A percentile compares a stretch with the other conserved stretches of the same genome.
These are phyloP conservation scores for Chromoteleia sp. DNA, from an alignment of 2,888 invertebrate species.

Conservation along the genomic window DNA sequence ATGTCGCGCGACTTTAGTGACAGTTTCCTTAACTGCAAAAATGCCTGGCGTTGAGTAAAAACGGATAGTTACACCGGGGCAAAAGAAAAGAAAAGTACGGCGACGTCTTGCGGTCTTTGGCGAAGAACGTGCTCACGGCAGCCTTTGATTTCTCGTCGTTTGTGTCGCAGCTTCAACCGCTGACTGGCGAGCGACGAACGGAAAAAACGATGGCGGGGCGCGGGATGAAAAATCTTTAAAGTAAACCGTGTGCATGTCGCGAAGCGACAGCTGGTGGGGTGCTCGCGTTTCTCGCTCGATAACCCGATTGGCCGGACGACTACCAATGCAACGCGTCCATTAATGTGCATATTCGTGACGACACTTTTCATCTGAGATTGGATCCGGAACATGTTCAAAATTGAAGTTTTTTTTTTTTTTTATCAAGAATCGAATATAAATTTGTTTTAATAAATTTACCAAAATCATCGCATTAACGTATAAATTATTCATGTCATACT, in stretches of 20 bases:
- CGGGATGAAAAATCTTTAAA: slow-evolving; percentile 76
- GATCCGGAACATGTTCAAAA: slow-evolving; percentile 20
- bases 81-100: slow-evolving; percentile 61
- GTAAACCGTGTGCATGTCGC: slow-evolving; percentile 75
- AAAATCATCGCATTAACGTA: too few species aligned
- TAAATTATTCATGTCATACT: too few species aligned
- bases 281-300: slow-evolving; percentile 77
- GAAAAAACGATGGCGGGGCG: slow-evolving; percentile 62
- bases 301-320: slow-evolving; percentile 79
- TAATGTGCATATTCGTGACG: slow-evolving; percentile 69
- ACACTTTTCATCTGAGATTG: slow-evolving; percentile 14
- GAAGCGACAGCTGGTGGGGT: slow-evolving; percentile 74
- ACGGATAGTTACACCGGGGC: slow-evolving; percentile 20
- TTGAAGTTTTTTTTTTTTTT: too few species aligned
- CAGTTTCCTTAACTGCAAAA: slow-evolving; percentile 44
- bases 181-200: slow-evolving; percentile 51
- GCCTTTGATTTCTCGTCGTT: slow-evolving; percentile 67
- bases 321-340: slow-evolving; percentile 78
- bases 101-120: slow-evolving; percentile 62
- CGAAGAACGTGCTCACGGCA: slow-evolving; percentile 53
- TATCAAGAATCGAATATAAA: too few species aligned
- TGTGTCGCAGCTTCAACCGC: slow-evolving; percentile 65
- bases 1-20: slow-evolving; percentile 43
- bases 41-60: slow-evolving; percentile 32
- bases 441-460: too few species aligned